Conservation (phyloP, 2,797 vertebrate species). For the Chelonia mydas region DNA sequence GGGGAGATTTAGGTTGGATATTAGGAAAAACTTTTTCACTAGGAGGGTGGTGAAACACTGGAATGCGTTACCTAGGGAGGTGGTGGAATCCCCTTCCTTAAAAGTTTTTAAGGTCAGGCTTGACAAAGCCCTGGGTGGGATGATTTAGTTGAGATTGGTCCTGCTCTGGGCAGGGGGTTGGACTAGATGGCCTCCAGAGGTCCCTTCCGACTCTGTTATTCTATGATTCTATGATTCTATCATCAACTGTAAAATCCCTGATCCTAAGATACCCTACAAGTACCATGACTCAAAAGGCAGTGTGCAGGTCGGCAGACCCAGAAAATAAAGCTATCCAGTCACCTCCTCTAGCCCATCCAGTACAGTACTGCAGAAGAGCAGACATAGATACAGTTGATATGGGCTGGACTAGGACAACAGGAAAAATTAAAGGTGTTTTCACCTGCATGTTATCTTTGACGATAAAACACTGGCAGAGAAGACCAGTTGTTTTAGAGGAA, state of each 20-base stretch:
- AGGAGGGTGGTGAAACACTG: too few relatives aligned
- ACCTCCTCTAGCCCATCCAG: conserved; percentile 27
- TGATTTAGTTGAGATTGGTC: too few relatives aligned
- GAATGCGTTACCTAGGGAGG: too few relatives aligned
- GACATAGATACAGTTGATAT: conserved; percentile 15
- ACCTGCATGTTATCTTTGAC: conserved; percentile 33
- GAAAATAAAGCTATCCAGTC: conserved; percentile 59
- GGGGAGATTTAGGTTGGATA: too few relatives aligned
- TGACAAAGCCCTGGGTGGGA: too few relatives aligned
- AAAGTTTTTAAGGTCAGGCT: too few relatives aligned
- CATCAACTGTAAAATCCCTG: conserved; percentile 45
- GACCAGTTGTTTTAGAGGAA: conserved; percentile 45
- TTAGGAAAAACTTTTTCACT: too few relatives aligned
- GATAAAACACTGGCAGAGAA: conserved; percentile 59
- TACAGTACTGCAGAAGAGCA: neutral
- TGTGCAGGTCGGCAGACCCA: conserved; percentile 8
- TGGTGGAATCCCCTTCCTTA: too few relatives aligned
- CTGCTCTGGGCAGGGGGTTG: too few relatives aligned
- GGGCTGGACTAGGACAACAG: neutral
- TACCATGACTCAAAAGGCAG: conserved; percentile 32
- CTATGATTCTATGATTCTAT: too few relatives aligned
- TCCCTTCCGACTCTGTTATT: too few relatives aligned
- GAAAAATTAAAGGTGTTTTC: conserved; percentile 27
- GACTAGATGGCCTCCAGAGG: too few relatives aligned
- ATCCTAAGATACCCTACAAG: conserved; percentile 18